phyloP scores from a whole-genome alignment of 2,113 vertebrate genomes.

The Melanotaenia duboulayi region DNA sequence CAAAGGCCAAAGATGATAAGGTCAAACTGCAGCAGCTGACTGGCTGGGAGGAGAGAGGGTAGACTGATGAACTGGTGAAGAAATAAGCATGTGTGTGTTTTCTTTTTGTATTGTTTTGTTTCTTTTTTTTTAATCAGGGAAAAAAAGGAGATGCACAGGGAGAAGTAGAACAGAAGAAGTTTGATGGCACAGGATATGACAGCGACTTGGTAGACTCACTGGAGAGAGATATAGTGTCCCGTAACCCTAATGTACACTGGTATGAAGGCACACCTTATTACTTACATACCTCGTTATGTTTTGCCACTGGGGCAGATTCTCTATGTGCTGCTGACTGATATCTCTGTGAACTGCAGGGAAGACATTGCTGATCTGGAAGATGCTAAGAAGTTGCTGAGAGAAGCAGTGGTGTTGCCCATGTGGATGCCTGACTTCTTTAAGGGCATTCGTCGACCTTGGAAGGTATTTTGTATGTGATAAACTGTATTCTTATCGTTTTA shows the following conservation, averaged over 20 bases:
- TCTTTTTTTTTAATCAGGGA: constrained; percentile 71
- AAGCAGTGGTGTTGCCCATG: constrained; percentile 98
- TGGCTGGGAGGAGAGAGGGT: too few species aligned
- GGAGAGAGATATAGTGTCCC: constrained; percentile 96
- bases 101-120: not conserved
- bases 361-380: constrained; percentile 98
- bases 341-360: constrained; percentile 82
- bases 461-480: constrained; percentile 78
- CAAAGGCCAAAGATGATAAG: constrained; percentile 91
- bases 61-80: too few species aligned
- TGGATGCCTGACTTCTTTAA: constrained; percentile 99
- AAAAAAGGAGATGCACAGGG: constrained; percentile 86
- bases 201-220: constrained; percentile 92
- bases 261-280: constrained; percentile 65
- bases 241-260: constrained; percentile 96
- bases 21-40: constrained; percentile 63
- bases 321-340: constrained; percentile 16
- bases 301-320: not conserved
- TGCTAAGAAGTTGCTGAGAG: constrained; percentile 91
- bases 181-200: constrained; percentile 92
- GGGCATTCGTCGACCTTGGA: constrained; percentile 97
- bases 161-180: constrained; percentile 90
- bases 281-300: not conserved
- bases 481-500: too few species aligned
- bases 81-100: not conserved